Evolutionary conservation across 2,113 vertebrate genomes (phyloP), one percentile per base, ranked within the genome.

Genomic region (Sturnus vulgaris): DNA sequence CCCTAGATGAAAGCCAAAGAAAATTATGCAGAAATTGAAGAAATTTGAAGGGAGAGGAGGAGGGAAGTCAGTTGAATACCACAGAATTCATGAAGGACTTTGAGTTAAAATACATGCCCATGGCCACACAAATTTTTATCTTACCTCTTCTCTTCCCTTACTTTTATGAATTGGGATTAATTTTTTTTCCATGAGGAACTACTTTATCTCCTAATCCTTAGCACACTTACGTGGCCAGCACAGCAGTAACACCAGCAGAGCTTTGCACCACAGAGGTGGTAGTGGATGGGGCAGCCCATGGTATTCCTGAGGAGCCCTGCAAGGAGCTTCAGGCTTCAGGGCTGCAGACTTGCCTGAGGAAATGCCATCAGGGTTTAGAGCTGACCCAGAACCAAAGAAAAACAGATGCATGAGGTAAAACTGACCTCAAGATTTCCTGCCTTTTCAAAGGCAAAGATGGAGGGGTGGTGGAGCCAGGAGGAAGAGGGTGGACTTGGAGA

Each of bases 1-100:
- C 31, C 82, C 47, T 23, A 91, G 75, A 86, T 86, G 65, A 95
- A 94, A 92, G 83, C 52, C 88, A 73, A 59, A 79, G 50, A 92
- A 93, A 92, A 90, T 63, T 33, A 87, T 40, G 14, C 79, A 90
- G 60, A 80, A 90, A 82, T 89, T 80, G 3, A 85, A 94, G 63
- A 77, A 55, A 91, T 81, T 5, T 37, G 5, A 23, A 17, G 11
- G 6, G 8, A 4, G 7, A 3, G 47, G 28, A 46, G 8, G 14
- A 27, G 7, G 3, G 33, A 61, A 50, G 49, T 68, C 53, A 56
- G 27, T 19, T 61, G 27, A 92, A 80, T 37, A 61, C 7, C 33
- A 72, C 11, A 65, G 59, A 82, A 94, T 72, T 21, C 37, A 69
- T 21, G 2, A 63, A 91, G 72, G 57, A 8, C 53, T 89, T 61